Evolutionary conservation across 2,797 vertebrate genomes (phyloP), one percentile per base, ranked within the genome.

Genomic region (Brachymystax lenok): DNA sequence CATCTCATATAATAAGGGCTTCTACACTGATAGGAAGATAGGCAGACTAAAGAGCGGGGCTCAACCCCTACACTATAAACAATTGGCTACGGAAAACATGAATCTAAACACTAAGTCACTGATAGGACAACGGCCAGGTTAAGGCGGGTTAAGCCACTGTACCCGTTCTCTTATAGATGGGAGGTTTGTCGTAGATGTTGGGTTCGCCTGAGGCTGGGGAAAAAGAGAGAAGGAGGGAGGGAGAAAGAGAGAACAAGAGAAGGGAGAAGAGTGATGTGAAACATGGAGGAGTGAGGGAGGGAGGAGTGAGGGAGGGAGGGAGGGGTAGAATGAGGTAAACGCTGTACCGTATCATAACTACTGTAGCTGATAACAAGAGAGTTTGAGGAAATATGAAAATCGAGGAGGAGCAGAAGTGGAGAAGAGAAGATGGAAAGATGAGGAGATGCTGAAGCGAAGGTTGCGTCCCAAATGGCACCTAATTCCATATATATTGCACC

Each of bases 111-210:
- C 81, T 89, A 54, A 28, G 78, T 81, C 91, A 90, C 79, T 82
- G 86, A 88, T 83, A 88, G 80, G 77, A 85, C 80, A 86, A 91
- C 85, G 85, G 90, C 88, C 84, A 87, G 91, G 85, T 89, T 90
- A 88, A 87, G 89, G 88, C 84, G 82, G 74, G 86, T 88, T 88
- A 90, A 83, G 90, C 86, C 89, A 93, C 92, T 94, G 5, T 97
- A 99, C 98, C 98, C 90, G 97, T 95, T 93, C 95, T 95, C 90
- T 96, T 96, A 96, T 99, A 99, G 97, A 99, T 99, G 92, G 98
- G 98, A 17, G 97, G 97, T 87, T 97, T 99, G 95, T 96, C 94
- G 95, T 99, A 99, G 96, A 99, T 98, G 96, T 97, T 97, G 89
- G 96, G 97, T 81, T 99, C 98, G 80, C 93, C 96, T 77, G 96